Evolutionary conservation across 2,113 vertebrate genomes (phyloP).

Genomic region (Petromus typicus): DNA sequence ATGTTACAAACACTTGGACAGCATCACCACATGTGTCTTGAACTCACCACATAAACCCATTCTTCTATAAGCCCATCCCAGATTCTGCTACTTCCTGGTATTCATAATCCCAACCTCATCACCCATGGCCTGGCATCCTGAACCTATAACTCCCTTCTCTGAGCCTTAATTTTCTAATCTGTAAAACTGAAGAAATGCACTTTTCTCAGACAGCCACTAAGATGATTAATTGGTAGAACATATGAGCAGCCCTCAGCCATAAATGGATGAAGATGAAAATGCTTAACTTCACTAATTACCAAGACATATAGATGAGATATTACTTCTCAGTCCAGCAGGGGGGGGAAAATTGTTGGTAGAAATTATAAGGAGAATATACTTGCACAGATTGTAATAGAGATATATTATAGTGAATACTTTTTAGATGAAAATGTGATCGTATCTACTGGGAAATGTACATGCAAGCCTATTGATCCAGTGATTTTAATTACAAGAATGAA

Average conservation of each 20-base stretch:
- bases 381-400: not conserved
- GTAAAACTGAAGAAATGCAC: not conserved
- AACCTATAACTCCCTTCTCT: not conserved
- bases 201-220: not conserved
- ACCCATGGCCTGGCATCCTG: not conserved
- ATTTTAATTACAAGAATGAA: slow-evolving; percentile 76
- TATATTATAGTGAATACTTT: not conserved
- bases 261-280: slow-evolving; percentile 12
- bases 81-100: not conserved
- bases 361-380: slow-evolving; percentile 31
- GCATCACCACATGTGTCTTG: not conserved
- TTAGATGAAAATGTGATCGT: not conserved
- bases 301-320: not conserved
- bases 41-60: not conserved
- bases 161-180: not conserved
- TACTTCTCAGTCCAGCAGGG: slow-evolving; percentile 10
- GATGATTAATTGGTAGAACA: not conserved
- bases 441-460: slow-evolving; percentile 56
- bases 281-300: slow-evolving; percentile 4
- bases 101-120: not conserved
- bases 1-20: not conserved
- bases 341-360: not conserved
- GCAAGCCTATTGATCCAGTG: slow-evolving; percentile 57
- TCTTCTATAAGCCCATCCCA: not conserved
- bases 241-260: not conserved